Conservation (phyloP, 2,113 vertebrate species). For the Phalacrocorax pelagicus region DNA sequence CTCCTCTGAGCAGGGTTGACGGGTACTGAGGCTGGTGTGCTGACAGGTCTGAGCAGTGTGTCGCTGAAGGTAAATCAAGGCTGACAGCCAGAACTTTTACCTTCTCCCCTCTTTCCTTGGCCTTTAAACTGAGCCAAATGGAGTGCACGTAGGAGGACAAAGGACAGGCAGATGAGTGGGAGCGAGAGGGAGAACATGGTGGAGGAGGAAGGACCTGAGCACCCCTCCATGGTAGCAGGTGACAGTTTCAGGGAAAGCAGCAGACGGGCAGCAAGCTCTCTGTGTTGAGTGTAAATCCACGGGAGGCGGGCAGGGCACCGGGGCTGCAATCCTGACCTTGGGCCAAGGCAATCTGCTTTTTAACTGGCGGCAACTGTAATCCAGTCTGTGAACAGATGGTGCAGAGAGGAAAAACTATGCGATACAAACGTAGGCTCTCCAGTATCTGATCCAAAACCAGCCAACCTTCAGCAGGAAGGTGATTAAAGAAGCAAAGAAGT, state of each 20-base stretch:
- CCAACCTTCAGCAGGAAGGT: slow-evolving; percentile 55
- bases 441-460: slow-evolving; percentile 41
- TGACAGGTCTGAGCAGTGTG: background rate
- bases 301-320: background rate
- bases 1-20: background rate
- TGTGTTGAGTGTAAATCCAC: background rate
- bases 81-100: slow-evolving; percentile 10
- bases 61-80: slow-evolving; percentile 34
- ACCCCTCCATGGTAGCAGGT: background rate
- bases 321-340: slow-evolving; percentile 58
- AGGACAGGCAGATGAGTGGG: background rate
- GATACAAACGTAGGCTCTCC: slow-evolving; percentile 37
- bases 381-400: slow-evolving; percentile 73
- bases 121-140: background rate
- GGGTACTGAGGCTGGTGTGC: background rate
- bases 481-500: slow-evolving; percentile 28
- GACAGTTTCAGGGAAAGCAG: background rate
- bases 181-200: background rate
- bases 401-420: background rate
- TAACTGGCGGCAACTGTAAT: slow-evolving; percentile 70
- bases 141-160: background rate
- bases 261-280: background rate
- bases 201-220: background rate
- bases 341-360: slow-evolving; percentile 73
- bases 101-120: background rate